Evolutionary conservation across 2,113 vertebrate genomes (phyloP).

Genomic region (Sphyrna mokarran): DNA sequence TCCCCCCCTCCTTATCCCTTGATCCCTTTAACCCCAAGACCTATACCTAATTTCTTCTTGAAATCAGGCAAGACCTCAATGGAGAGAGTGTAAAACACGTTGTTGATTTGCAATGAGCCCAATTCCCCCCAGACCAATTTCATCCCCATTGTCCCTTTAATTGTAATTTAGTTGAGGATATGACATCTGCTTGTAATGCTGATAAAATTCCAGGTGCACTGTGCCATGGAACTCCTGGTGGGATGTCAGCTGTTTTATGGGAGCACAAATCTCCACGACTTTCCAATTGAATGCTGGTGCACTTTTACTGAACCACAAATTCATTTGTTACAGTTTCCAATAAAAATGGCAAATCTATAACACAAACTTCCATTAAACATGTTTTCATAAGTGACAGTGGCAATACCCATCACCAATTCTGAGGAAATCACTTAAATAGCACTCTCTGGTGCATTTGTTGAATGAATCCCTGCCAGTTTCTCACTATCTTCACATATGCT

Average conservation of each 20-base stretch:
- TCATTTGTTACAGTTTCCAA: neutral
- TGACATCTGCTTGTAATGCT: slow-evolving; percentile 10
- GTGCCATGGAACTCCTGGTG: neutral
- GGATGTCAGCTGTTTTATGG: neutral
- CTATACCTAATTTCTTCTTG: no score
- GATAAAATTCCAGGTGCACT: neutral
- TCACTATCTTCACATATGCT: slow-evolving; percentile 2
- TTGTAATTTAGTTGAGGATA: neutral
- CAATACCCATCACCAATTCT: neutral
- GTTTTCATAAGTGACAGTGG: neutral
- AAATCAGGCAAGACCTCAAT: no score
- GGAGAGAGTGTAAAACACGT: no score
- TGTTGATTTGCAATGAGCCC: neutral
- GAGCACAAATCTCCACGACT: neutral
- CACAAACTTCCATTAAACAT: neutral
- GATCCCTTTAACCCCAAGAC: no score
- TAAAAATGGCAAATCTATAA: neutral
- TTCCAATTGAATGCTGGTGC: slow-evolving; percentile 14
- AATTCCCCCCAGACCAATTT: neutral
- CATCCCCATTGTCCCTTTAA: neutral
- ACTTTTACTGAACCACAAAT: neutral
- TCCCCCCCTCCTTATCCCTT: no score
- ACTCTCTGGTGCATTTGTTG: slow-evolving; percentile 8
- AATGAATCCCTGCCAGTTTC: neutral
- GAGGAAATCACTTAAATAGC: neutral